Conservation (phyloP, 2,113 vertebrate genomes). For the Epinephelus lanceolatus region DNA sequence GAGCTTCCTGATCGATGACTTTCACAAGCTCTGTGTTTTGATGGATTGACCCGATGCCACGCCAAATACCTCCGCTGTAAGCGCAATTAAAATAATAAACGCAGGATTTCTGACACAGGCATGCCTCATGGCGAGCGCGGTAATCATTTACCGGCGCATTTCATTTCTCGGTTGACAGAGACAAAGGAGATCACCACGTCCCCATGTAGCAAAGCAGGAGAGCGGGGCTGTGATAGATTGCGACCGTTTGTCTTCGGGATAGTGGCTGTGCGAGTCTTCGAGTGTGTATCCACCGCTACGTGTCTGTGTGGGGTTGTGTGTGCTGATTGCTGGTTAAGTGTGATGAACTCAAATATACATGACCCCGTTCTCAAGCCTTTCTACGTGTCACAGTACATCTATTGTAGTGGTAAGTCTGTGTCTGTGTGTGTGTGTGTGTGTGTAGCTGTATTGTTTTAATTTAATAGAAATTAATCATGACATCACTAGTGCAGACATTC, state of each 20-base stretch:
- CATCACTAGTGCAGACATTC: slow-evolving; percentile 10
- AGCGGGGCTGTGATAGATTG: slow-evolving; percentile 43
- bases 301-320: neutral
- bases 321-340: slow-evolving; percentile 8
- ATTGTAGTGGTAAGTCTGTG: neutral
- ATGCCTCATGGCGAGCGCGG: slow-evolving; percentile 20
- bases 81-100: slow-evolving; percentile 51
- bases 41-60: slow-evolving; percentile 38
- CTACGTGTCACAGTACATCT: neutral
- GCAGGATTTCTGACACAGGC: slow-evolving; percentile 45
- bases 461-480: slow-evolving; percentile 27
- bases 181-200: slow-evolving; percentile 41
- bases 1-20: slow-evolving; percentile 18
- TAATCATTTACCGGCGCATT: slow-evolving; percentile 20
- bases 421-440: too few relatives aligned
- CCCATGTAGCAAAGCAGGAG: slow-evolving; percentile 41
- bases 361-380: neutral
- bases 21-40: slow-evolving; percentile 29
- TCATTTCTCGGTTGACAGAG: slow-evolving; percentile 46
- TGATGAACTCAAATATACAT: neutral
- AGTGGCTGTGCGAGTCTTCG: slow-evolving; percentile 3
- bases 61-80: slow-evolving; percentile 39
- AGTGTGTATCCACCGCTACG: neutral
- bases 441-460: slow-evolving; percentile 4
- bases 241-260: slow-evolving; percentile 26